These are phyloP conservation scores for Leptopilina clavipes DNA, from an alignment of 1,140 invertebrate genomes.

Conservation along the genomic window DNA sequence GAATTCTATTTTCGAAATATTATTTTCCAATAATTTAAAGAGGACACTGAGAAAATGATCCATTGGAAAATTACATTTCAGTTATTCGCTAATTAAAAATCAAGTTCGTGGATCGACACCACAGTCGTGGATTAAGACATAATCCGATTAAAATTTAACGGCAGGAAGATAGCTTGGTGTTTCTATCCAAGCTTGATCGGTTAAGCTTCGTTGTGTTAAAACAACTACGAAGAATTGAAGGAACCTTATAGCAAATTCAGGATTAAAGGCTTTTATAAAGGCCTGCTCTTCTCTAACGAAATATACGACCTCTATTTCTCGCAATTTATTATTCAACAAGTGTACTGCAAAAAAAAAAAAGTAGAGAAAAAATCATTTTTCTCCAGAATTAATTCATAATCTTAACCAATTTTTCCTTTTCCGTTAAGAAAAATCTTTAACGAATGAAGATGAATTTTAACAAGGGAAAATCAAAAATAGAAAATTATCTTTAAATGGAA, in stretches of 20 bases:
- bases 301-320: constrained; percentile 22
- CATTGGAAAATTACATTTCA: constrained; percentile 2
- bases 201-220: constrained; percentile 22
- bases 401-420: background rate
- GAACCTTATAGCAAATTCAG: constrained; percentile 24
- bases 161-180: constrained; percentile 22
- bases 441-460: background rate
- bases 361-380: background rate
- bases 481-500: no score
- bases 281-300: background rate
- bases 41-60: background rate
- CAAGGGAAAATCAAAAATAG: background rate
- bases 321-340: constrained; percentile 23
- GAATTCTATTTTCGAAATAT: background rate
- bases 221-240: constrained; percentile 32
- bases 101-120: constrained; percentile 8
- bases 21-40: background rate
- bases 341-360: background rate
- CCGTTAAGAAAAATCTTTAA: background rate
- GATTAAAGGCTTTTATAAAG: background rate
- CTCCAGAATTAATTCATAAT: background rate
- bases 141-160: constrained; percentile 27
- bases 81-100: constrained; percentile 26
- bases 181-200: constrained; percentile 18
- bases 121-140: constrained; percentile 23